A percentile compares a stretch with the other conserved stretches of the same genome.
phyloP scores from a whole-genome alignment of 2,888 invertebrate genomes.

The Plutella xylostella region DNA sequence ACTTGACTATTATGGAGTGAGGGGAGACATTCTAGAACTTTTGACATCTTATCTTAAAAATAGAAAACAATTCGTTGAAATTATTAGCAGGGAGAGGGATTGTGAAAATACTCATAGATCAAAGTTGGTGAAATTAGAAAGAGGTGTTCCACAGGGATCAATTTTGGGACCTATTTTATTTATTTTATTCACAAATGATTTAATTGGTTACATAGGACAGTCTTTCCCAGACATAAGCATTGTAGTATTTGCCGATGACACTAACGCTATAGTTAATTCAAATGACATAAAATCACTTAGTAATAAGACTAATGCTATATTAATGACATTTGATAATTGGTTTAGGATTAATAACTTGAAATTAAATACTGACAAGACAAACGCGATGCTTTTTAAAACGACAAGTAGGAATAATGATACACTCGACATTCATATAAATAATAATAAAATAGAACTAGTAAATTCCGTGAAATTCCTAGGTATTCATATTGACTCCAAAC shows the following conservation, averaged over 20 bases:
- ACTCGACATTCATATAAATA: not conserved
- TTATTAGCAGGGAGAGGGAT: not conserved
- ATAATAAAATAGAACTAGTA: not conserved
- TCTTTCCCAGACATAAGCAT: not conserved
- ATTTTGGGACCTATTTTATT: not conserved
- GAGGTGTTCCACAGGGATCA: not conserved
- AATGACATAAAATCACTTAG: not conserved
- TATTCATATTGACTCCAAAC: not conserved
- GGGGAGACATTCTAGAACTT: not conserved
- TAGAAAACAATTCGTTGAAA: not conserved
- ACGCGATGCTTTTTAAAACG: not conserved
- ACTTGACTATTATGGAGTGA: not conserved
- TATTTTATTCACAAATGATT: not conserved
- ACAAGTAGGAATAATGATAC: not conserved
- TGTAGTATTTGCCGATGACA: not conserved
- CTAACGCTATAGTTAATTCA: not conserved
- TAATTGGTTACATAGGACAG: not conserved
- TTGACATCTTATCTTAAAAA: not conserved
- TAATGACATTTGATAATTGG: not conserved
- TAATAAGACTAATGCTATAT: not conserved
- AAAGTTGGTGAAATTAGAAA: not conserved
- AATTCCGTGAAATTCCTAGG: not conserved
- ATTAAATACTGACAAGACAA: not conserved
- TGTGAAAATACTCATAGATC: not conserved
- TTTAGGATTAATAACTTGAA: not conserved